A percentile compares a stretch with the other conserved stretches of the same genome.
Evolutionary conservation across 2,113 vertebrate genomes (phyloP).

Genomic region (Macquaria australasica): DNA sequence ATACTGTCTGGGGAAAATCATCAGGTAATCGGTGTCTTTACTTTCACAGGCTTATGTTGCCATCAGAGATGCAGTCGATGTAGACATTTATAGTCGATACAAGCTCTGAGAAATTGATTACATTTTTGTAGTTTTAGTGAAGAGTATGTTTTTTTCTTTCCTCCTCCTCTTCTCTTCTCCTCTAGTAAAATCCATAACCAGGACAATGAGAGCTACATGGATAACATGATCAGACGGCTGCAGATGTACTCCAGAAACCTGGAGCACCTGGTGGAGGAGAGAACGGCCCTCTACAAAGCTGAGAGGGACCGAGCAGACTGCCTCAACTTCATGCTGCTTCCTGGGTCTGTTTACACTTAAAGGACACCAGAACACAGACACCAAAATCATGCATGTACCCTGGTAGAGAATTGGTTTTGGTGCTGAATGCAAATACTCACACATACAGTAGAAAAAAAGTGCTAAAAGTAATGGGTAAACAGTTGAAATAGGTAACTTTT

Average conservation of each 20-base stretch:
- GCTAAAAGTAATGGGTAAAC: neutral
- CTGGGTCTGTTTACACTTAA: conserved; percentile 83
- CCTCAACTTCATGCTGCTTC: conserved; percentile 97
- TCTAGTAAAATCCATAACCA: conserved; percentile 92
- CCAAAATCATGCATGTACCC: neutral
- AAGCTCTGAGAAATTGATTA: neutral
- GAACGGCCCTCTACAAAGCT: conserved; percentile 94
- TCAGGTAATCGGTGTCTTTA: conserved; percentile 85
- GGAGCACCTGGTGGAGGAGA: conserved; percentile 95
- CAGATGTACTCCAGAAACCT: conserved; percentile 96
- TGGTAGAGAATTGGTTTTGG: neutral
- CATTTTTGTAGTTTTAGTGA: neutral
- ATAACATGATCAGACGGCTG: conserved; percentile 94
- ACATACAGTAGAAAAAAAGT: neutral
- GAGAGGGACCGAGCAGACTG: conserved; percentile 94
- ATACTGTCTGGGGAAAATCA: conserved; percentile 90
- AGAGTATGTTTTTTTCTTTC: neutral
- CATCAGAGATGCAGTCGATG: neutral
- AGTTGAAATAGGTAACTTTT: too few species aligned
- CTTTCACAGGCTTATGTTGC: neutral
- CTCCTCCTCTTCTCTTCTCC: neutral
- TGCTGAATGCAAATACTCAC: neutral
- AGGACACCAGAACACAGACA: neutral
- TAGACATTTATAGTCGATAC: neutral
- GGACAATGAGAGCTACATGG: conserved; percentile 96